Base-by-base conservation (phyloP, 30 jellyfish, hydroid and myxozoan species). In the Hydractinia symbiolongicarpus region DNA sequence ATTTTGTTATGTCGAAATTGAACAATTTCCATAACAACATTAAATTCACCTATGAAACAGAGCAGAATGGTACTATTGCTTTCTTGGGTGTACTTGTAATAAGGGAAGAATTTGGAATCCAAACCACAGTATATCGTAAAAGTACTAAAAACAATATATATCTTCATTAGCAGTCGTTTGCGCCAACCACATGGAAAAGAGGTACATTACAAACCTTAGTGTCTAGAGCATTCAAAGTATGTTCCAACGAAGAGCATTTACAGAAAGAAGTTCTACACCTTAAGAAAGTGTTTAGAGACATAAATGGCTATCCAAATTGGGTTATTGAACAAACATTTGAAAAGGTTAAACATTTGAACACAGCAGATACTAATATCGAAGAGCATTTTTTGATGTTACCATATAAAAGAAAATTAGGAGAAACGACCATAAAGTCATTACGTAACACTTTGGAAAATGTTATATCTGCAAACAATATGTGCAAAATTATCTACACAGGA, bases 131-230 rank as follows among this genome's bases (percentile, higher is more conserved):
- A 30, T 30, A 30, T 30, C n/a, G 44, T 30, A 30, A 30, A 30
- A 30, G 44, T 30, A 30, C 44, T 30, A 30, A 30, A 0, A 30
- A 30, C 44, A 30, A 30, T 30, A 30, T 30, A 30, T 30, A 30
- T 30, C 44, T 30, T 30, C 44, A 30, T 30, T 30, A 2, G 44
- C 44, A 30, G n/a, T 79, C 86, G 84, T 79, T 79, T 79, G 86
- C 86, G 64, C 67, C 86, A 15, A 9, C 30, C 11, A 61, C 19
- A 57, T 79, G 83, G 86, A 79, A 79, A 57, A 49, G 66, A 40
- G 84, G 86, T 61, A 79, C 86, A 19, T 54, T 79, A n/a, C 84
- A 70, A 79, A 16, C 84, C 16, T 70, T 79, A 49, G 51, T 79
- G 30, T 19, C 30, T 68, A 60, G 83, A 57, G 86, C 86, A 58